Base-by-base conservation (phyloP, 2,797 vertebrate species). In the Pipistrellus nathusii region DNA sequence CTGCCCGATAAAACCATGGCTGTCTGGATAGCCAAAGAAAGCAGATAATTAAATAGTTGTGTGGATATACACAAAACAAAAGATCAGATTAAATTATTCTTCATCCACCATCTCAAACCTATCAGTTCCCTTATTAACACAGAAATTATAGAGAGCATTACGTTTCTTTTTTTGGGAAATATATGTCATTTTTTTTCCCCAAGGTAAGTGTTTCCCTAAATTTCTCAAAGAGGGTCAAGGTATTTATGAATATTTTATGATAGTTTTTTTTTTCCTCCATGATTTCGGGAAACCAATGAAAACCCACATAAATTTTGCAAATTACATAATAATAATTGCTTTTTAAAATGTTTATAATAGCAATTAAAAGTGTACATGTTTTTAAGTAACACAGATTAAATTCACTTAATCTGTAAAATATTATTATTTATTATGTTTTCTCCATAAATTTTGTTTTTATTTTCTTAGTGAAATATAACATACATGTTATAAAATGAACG, bases 331-430 rank as follows among this genome's bases (percentile, higher is more conserved):
- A 86, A 76, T 92, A 95, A 94, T 94, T 93, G 46, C 76, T 91
- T 92, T 76, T 93, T 95, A 88, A 93, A 92, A 73, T 69, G 68
- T 88, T 93, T 94, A 91, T 91, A 93, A 85, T 89, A 76, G 72
- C 92, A 90, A 51, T 59, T 27, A 23, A 91, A 90, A 81, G 7
- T 48, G 18, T 81, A 73, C 5, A 8, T 32, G 84, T 46, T 57
- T 55, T 62, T 81, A 95, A 93, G 35, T 57, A 93, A 92, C 32
- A 72, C 1, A 17, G 41, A 71, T 93, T 62, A 72, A 90, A 93
- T 66, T 93, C 69, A 90, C 64, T 93, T 92, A 72, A 30, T 72
- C 69, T 57, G 44, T n/a, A 72, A 64, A 77, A 69, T 78, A 46
- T 76, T 44, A 20, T 53, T 62, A 62, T 59, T 59, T 59, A 27